Conservation (phyloP, 2,888 invertebrate genomes). For the Sycophila texana region DNA sequence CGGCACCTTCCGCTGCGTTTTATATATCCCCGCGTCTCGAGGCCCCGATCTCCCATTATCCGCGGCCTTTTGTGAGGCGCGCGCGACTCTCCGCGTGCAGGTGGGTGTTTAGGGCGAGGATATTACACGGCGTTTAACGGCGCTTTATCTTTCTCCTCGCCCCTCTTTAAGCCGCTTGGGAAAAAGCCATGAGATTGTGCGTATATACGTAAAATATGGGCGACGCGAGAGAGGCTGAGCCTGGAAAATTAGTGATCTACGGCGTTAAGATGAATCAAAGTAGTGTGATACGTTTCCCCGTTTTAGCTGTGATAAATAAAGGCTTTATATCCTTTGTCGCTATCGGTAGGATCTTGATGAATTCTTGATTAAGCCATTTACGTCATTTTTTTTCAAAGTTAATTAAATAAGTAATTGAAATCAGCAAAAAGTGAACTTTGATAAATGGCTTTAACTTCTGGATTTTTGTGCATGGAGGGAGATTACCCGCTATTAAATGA, state of each 20-base stretch:
- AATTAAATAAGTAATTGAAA: no score
- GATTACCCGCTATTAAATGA: no score
- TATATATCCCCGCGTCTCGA: constrained; percentile 17
- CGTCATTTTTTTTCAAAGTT: no score
- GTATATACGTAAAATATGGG: constrained; percentile 21
- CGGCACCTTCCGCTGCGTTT: constrained; percentile 11
- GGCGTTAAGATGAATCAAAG: constrained; percentile 8
- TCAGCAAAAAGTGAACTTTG: no score
- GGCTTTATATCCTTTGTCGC: no score
- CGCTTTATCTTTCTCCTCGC: constrained; percentile 32
- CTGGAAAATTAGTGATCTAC: constrained; percentile 3
- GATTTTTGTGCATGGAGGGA: no score
- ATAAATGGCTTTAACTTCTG: no score
- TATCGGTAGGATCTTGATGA: no score
- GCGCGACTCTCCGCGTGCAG: constrained; percentile 13
- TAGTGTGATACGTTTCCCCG: no score
- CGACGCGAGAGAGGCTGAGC: not conserved
- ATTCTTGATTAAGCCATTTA: no score
- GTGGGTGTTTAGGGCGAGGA: constrained; percentile 52
- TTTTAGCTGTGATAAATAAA: no score
- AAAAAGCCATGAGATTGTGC: constrained; percentile 22
- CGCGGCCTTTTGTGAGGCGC: constrained; percentile 18
- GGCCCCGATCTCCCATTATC: constrained; percentile 48
- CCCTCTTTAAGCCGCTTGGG: constrained; percentile 39
- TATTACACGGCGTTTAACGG: constrained; percentile 47